A percentile compares a stretch with the other conserved stretches of the same genome.
These are phyloP conservation scores for Torymus tubicola DNA, from an alignment of 2,888 invertebrate species.

Conservation along the genomic window DNA sequence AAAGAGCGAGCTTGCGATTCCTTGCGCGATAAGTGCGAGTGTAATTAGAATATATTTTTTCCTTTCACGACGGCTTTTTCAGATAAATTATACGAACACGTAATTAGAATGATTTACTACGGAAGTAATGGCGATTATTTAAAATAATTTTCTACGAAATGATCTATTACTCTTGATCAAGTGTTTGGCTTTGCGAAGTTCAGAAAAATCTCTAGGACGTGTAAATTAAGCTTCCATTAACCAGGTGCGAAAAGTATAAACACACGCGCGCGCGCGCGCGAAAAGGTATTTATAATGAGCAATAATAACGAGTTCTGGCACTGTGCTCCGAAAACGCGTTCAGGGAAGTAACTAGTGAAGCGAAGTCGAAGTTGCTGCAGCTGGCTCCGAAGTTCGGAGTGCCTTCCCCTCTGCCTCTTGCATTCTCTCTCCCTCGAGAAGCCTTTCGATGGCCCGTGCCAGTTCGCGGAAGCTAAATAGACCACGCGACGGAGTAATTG, in stretches of 20 bases:
- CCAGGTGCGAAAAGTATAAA: too few relatives aligned
- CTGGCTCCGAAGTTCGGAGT: slow-evolving; percentile 25
- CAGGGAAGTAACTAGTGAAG: slow-evolving; percentile 61
- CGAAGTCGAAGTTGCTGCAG: slow-evolving; percentile 46
- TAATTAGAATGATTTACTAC: too few relatives aligned
- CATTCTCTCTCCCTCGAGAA: slow-evolving; percentile 60
- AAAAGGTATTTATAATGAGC: slow-evolving; percentile 46
- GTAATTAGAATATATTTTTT: too few relatives aligned
- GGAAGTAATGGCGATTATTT: too few relatives aligned
- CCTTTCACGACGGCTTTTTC: too few relatives aligned
- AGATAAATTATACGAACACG: too few relatives aligned
- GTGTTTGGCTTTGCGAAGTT: too few relatives aligned
- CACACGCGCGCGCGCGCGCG: background rate
- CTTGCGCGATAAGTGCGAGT: background rate
- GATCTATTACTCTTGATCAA: too few relatives aligned
- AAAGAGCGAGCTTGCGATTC: background rate
- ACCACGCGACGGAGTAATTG: slow-evolving; percentile 72
- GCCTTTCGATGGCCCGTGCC: slow-evolving; percentile 69
- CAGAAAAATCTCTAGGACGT: too few relatives aligned
- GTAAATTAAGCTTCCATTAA: too few relatives aligned
- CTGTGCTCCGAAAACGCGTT: slow-evolving; percentile 44
- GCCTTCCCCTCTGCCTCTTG: background rate
- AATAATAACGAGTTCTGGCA: slow-evolving; percentile 51
- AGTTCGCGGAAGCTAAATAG: slow-evolving; percentile 70
- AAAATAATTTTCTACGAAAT: too few relatives aligned